Percentiles rank a stretch among this genome's conserved stretches.
phyloP scores from a whole-genome alignment of 2,888 invertebrate species.

The Andrena praecox region DNA sequence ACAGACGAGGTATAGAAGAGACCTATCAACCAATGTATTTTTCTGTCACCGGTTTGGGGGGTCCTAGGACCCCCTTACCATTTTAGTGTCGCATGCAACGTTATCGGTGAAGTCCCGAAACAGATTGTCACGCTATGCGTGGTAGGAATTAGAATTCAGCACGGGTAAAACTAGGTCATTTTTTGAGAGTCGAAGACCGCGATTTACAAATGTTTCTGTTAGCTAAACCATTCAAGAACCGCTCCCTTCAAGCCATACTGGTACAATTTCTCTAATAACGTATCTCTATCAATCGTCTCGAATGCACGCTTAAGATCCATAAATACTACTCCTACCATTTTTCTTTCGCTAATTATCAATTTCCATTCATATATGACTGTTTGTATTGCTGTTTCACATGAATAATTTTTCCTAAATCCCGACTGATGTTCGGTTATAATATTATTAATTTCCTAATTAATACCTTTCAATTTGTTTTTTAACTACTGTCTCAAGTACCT shows the following conservation, averaged over 20 bases:
- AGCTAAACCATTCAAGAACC: neutral
- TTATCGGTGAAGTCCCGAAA: too few relatives aligned
- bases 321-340: neutral
- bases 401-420: neutral
- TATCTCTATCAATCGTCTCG: neutral
- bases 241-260: neutral
- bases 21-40: too few relatives aligned
- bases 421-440: neutral
- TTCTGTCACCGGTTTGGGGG: too few relatives aligned
- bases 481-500: neutral
- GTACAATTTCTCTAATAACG: neutral
- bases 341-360: neutral
- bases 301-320: neutral
- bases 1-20: too few relatives aligned
- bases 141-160: too few relatives aligned
- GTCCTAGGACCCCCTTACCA: too few relatives aligned
- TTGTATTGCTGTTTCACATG: neutral
- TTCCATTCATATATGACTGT: neutral
- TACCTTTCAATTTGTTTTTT: slow-evolving; percentile 7
- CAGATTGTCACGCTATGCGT: too few relatives aligned
- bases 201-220: too few relatives aligned
- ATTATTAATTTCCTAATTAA: neutral
- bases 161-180: too few relatives aligned
- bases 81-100: too few relatives aligned
- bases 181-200: too few relatives aligned